Conservation (phyloP, 1,140 invertebrate genomes). For the Bombus ignitus region DNA sequence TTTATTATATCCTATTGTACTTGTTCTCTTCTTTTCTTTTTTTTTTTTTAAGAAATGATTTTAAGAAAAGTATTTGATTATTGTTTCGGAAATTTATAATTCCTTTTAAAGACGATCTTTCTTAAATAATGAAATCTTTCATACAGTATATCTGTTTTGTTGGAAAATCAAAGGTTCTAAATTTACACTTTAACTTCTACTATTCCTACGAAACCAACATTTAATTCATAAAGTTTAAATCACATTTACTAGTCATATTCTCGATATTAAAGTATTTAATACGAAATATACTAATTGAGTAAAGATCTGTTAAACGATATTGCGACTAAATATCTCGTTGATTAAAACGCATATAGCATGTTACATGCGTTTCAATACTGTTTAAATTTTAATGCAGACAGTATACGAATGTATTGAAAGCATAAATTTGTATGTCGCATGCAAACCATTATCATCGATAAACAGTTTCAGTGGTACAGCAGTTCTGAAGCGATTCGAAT, state of each 20-base stretch:
- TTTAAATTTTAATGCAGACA: not conserved
- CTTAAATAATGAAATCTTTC: too few relatives aligned
- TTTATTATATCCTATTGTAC: too few relatives aligned
- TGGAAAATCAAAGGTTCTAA: not conserved
- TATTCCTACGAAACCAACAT: not conserved
- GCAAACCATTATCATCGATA: conserved; percentile 3
- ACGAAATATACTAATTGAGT: not conserved
- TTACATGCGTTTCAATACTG: not conserved
- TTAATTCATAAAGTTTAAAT: not conserved
- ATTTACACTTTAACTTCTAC: not conserved
- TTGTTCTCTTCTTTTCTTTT: too few relatives aligned
- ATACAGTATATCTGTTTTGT: not conserved
- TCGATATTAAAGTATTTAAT: not conserved
- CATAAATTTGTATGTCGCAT: not conserved
- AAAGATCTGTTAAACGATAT: not conserved
- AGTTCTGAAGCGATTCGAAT: not conserved
- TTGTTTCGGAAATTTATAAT: too few relatives aligned
- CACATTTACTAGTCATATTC: not conserved
- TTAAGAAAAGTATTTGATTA: too few relatives aligned
- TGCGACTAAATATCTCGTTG: not conserved
- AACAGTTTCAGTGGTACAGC: conserved; percentile 2
- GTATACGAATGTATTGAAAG: not conserved
- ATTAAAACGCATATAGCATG: not conserved
- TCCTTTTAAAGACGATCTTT: too few relatives aligned
- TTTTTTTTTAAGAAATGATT: too few relatives aligned